Base-by-base conservation (phyloP, 2,888 invertebrate species). In the Eupithecia vulgata region DNA sequence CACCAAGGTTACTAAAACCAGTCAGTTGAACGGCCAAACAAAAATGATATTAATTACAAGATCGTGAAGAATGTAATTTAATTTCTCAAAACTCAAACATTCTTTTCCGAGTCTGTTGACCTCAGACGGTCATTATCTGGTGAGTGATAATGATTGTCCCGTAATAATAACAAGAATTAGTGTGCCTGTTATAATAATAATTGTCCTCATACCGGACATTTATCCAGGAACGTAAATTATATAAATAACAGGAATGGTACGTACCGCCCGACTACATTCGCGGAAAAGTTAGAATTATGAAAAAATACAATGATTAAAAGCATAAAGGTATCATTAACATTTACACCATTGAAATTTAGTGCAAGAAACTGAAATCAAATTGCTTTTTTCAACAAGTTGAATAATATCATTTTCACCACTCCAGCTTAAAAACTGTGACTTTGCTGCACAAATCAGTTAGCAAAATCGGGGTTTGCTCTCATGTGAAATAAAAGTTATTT, bases 151-250 rank as follows among this genome's bases (percentile, higher is more conserved):
- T 67, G 12, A 67, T 67, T 37, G 35, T 68, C 67, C 71, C 62
- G 74, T 71, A 67, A 73, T 40, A 25, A 65, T 65, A 65, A 37
- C 35, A n/a, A 21, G 25, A 35, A 35, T 64, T 21, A 77, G 67
- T 69, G 70, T 71, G 71, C 73, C 67, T 73, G 45, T 74, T 71
- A 74, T 71, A 69, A 71, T 69, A 72, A 61, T 72, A 68, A 64
- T 73, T 66, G 25, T 21, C 57, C 57, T 57, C 57, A 69, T 74
- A 64, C 66, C n/a, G 73, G 64, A 35, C 65, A 30, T 40, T 48
- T 70, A 57, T 52, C 15, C 69, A 71, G 70, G 66, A 70, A 75
- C 67, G 75, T 75, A 73, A 75, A 75, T 77, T 77, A 77, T 71
- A 67, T 70, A 68, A 73, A 75, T 75, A 70, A 73, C 34, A 61